Base-by-base conservation (phyloP, 1,140 invertebrate species). In the Meteorus sp. region DNA sequence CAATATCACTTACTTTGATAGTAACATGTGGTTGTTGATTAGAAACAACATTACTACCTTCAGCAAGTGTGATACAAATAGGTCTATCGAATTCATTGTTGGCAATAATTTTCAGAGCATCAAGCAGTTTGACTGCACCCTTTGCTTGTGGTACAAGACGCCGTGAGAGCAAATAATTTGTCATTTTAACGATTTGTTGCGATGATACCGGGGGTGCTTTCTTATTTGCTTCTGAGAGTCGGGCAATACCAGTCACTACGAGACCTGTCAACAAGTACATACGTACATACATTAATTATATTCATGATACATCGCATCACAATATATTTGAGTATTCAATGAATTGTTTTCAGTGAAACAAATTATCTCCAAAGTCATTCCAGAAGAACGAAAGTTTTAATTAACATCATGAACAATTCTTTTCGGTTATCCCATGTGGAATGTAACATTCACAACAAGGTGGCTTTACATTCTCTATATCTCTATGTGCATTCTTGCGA, bases 161-260 rank as follows among this genome's bases (percentile, higher is more conserved):
- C 27, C 95, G 85, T n/a, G 89, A 93, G 33, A 97, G 77, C 64
- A 98, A 86, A 81, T 98, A 98, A 74, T 93, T 93, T 11, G 89
- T 87, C 65, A 98, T 90, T 81, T 98, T 98, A 6, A 92, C 84
- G 15, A 88, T 87, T 80, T 97, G 95, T 15, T 89, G 88, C 65
- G 86, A 80, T 19, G 82, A 86, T 25, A 94, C 73, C 9, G 90
- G 88, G 20, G 87, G 85, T 58, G 86, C 83, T 72, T 89, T 91
- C 61, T 89, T 89, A 20, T 86, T 76, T 20, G 79, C 73, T 48
- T 85, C 85, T 44, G 88, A 86, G 2, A 95, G 80, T 70, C 88
- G 88, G 65, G 87, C 88, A 39, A 88, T 83, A 56, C 89, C 89
- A 76, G 86, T 88, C 7, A 93, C 74, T n/a, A 92, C 75, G 13